Conservation (phyloP, 2,113 vertebrate species). For the Hiodon alosoides region DNA sequence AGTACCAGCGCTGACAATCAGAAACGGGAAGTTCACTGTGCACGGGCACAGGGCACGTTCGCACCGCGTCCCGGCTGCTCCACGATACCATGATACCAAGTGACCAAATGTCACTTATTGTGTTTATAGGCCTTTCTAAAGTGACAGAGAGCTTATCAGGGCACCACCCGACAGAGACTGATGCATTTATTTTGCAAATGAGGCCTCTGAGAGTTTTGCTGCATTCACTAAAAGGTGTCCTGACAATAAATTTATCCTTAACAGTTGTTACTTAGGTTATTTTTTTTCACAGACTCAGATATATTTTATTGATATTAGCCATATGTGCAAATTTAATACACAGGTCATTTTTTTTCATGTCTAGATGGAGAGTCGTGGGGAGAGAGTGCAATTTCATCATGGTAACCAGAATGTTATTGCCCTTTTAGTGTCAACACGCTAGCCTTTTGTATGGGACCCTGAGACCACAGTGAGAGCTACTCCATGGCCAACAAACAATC, state of each 20-base stretch:
- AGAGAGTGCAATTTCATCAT: too few relatives aligned
- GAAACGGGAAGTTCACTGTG: not conserved
- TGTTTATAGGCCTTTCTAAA: not conserved
- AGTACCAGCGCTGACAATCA: not conserved
- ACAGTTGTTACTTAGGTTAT: not conserved
- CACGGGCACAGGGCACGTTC: not conserved
- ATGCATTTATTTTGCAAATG: slow-evolving; percentile 20
- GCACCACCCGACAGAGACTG: slow-evolving; percentile 11
- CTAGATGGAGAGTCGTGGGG: too few relatives aligned
- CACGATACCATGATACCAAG: too few relatives aligned
- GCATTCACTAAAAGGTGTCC: not conserved
- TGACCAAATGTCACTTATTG: not conserved
- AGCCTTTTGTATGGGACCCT: too few relatives aligned
- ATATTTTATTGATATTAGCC: not conserved
- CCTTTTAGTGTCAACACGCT: too few relatives aligned
- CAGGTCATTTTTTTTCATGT: not conserved
- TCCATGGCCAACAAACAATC: too few relatives aligned
- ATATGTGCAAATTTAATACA: not conserved
- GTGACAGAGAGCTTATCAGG: slow-evolving; percentile 3
- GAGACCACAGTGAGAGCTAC: too few relatives aligned
- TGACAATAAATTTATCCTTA: slow-evolving; percentile 4
- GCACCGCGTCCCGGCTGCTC: not conserved
- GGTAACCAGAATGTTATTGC: too few relatives aligned
- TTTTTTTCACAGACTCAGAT: too few relatives aligned
- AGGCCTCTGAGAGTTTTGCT: not conserved